Conservation (phyloP, 2,888 invertebrate genomes). For the Mesoligia furuncula region DNA sequence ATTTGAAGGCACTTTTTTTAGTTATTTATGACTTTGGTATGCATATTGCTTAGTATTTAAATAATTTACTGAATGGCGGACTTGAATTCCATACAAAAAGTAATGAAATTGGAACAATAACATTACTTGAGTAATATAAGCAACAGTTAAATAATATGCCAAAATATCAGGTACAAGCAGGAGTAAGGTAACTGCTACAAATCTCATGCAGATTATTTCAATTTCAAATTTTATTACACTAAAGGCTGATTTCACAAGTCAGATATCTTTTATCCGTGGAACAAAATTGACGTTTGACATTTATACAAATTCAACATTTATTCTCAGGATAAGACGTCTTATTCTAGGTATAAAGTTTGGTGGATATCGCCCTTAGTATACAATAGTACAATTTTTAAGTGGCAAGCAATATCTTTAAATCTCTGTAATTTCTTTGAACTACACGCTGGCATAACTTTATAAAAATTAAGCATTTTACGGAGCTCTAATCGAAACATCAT, state of each 20-base stretch:
- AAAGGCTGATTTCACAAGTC: too few species aligned
- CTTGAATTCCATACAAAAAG: not conserved
- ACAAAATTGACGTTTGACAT: too few species aligned
- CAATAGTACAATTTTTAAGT: not conserved
- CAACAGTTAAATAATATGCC: not conserved
- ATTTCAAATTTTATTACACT: not conserved
- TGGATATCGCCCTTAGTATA: too few species aligned
- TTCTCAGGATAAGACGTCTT: too few species aligned
- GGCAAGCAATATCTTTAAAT: not conserved
- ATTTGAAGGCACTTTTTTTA: constrained; percentile 28
- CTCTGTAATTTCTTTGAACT: not conserved
- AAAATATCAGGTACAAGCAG: constrained; percentile 33
- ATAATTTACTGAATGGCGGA: not conserved
- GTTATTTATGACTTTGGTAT: not conserved
- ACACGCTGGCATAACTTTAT: not conserved
- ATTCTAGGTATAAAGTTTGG: too few species aligned
- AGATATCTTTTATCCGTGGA: too few species aligned
- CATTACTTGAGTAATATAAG: too few species aligned
- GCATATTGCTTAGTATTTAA: not conserved
- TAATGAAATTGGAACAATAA: not conserved
- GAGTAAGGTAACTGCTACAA: not conserved
- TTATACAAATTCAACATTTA: too few species aligned
- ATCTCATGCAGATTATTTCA: constrained; percentile 7
- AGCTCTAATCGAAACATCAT: not conserved
- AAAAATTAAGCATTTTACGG: not conserved